Evolutionary conservation across 2,888 invertebrate species (phyloP).

Genomic region (Meloe dianella): DNA sequence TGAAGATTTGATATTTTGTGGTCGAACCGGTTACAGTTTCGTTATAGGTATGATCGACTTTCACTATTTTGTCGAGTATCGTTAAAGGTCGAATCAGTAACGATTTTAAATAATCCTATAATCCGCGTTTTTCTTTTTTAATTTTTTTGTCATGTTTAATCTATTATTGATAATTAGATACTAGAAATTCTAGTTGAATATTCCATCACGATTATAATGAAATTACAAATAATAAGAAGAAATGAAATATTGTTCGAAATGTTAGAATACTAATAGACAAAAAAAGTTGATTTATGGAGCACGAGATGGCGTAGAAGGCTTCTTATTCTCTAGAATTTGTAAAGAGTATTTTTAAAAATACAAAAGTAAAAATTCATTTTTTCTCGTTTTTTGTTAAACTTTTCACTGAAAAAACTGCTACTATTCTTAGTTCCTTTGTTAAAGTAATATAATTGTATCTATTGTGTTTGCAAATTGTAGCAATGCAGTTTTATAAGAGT

Average conservation of each 20-base stretch:
- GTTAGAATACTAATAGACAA: neutral
- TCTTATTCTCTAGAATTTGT: neutral
- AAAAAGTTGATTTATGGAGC: neutral
- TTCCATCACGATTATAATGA: neutral
- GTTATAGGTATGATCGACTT: constrained; percentile 47
- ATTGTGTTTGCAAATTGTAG: constrained; percentile 4
- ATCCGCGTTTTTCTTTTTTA: neutral
- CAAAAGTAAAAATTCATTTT: neutral
- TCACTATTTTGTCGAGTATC: constrained; percentile 42
- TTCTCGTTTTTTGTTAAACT: neutral
- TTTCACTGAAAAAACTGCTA: neutral
- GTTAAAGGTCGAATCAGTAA: constrained; percentile 40
- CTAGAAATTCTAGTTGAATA: constrained; percentile 3
- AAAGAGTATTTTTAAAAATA: neutral
- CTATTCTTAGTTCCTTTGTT: neutral
- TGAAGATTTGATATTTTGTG: constrained; percentile 48
- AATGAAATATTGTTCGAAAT: neutral
- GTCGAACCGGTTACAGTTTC: constrained; percentile 45
- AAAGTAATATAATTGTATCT: neutral
- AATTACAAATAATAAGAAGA: neutral
- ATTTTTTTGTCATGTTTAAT: constrained; percentile 36
- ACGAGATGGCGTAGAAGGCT: neutral
- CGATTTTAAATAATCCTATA: constrained; percentile 37
- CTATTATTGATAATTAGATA: constrained; percentile 40
- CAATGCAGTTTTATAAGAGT: neutral